phyloP scores from a whole-genome alignment of 2,113 vertebrate species.

The Mesitornis unicolor region DNA sequence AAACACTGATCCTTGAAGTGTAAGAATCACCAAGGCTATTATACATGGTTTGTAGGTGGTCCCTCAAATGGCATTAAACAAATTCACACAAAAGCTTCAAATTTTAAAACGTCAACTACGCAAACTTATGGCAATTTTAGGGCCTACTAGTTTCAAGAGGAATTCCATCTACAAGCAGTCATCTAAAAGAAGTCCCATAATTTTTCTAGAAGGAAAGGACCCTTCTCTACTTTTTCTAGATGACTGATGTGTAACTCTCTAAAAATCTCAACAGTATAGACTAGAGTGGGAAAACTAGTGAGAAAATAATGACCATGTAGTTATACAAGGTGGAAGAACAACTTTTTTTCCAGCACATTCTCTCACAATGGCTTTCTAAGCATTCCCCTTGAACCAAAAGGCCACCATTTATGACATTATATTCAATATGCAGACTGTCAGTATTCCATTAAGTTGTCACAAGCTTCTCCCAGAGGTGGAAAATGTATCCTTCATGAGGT shows the following conservation, averaged over 20 bases:
- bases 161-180: not conserved
- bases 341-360: not conserved
- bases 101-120: not conserved
- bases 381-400: not conserved
- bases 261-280: not conserved
- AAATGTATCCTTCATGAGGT: not conserved
- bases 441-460: not conserved
- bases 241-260: not conserved
- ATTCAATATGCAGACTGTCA: not conserved
- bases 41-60: not conserved
- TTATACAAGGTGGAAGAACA: not conserved
- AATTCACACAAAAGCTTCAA: not conserved
- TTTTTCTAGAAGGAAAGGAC: not conserved
- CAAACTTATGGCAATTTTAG: not conserved
- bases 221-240: not conserved
- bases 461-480: not conserved
- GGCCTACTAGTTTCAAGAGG: not conserved
- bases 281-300: not conserved
- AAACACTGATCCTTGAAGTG: not conserved
- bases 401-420: rapidly evolving
- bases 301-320: not conserved
- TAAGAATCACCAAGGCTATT: not conserved
- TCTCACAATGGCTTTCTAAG: not conserved
- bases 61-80: not conserved
- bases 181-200: not conserved